Conservation (phyloP, 2,113 vertebrate genomes). For the Neomonachus schauinslandi region DNA sequence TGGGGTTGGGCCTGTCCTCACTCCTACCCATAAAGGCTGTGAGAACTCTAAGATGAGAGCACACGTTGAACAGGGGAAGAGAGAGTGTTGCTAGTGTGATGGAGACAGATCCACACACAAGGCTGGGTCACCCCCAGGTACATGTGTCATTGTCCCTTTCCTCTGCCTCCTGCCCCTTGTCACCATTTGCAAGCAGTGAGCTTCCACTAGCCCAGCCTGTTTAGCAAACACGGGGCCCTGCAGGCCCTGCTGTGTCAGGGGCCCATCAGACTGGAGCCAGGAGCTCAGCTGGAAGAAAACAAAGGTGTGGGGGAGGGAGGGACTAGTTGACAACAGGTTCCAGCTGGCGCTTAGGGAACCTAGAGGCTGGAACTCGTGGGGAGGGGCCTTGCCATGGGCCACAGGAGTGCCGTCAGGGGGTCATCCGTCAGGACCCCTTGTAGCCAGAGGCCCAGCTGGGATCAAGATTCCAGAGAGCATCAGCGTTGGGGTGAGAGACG, state of each 20-base stretch:
- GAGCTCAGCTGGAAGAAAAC: neutral
- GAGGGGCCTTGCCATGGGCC: neutral
- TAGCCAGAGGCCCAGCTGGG: neutral
- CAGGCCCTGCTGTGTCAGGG: neutral
- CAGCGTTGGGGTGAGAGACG: neutral
- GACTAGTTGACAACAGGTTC: neutral
- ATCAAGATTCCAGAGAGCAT: neutral
- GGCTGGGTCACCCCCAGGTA: neutral
- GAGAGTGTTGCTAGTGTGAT: neutral
- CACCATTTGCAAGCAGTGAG: conserved; percentile 68
- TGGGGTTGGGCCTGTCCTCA: neutral
- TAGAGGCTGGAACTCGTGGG: neutral
- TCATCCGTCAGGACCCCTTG: neutral
- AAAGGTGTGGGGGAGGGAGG: neutral
- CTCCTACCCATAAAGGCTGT: neutral
- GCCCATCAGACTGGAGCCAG: neutral
- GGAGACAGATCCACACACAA: neutral
- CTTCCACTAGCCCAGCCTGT: conserved; percentile 71
- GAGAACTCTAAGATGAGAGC: neutral
- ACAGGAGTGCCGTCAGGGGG: neutral
- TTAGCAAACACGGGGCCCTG: conserved; percentile 76
- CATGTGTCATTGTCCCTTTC: neutral
- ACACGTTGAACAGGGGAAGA: neutral
- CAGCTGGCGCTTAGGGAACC: neutral
- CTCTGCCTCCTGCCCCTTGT: neutral